These are phyloP conservation scores for Noctua fimbriata DNA, from an alignment of 2,888 invertebrate species.

Conservation along the genomic window DNA sequence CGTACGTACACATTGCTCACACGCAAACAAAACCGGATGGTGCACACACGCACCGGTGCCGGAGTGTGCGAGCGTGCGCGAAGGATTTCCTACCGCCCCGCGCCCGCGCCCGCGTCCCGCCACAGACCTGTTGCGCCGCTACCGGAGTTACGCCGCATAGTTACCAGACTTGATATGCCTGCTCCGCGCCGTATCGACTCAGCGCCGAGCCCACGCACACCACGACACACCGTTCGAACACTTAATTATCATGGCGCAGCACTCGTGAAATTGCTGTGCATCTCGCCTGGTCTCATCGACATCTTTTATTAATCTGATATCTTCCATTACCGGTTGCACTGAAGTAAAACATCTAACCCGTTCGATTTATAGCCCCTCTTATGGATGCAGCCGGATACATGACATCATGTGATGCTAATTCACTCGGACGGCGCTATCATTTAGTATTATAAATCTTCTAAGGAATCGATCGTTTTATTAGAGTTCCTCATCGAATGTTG, in stretches of 20 bases:
- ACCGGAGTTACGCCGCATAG: slow-evolving; percentile 91
- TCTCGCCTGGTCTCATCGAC: slow-evolving; percentile 84
- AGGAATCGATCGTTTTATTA: slow-evolving; percentile 74
- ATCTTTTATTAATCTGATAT: slow-evolving; percentile 87
- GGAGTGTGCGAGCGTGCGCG: slow-evolving; percentile 84
- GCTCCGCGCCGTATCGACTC: slow-evolving; percentile 78
- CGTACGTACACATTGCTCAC: slow-evolving; percentile 79
- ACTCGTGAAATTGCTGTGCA: slow-evolving; percentile 87
- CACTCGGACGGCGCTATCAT: slow-evolving; percentile 81
- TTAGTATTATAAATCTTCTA: slow-evolving; percentile 79
- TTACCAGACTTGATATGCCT: slow-evolving; percentile 89
- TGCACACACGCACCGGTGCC: slow-evolving; percentile 78
- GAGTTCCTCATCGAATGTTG: slow-evolving; percentile 54
- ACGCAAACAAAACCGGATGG: slow-evolving; percentile 87
- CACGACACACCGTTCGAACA: slow-evolving; percentile 80
- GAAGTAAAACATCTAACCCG: slow-evolving; percentile 82
- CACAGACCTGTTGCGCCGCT: slow-evolving; percentile 90
- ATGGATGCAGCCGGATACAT: slow-evolving; percentile 85
- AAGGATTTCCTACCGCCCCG: slow-evolving; percentile 89
- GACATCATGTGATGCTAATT: slow-evolving; percentile 87
- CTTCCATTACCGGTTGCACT: slow-evolving; percentile 85
- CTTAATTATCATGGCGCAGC: slow-evolving; percentile 87
- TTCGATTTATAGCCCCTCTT: slow-evolving; percentile 83
- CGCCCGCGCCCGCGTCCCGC: slow-evolving; percentile 80
- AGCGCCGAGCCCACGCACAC: slow-evolving; percentile 81